Percentiles rank a stretch among this genome's conserved stretches.
Evolutionary conservation across 1,140 invertebrate species (phyloP).

Genomic region (Ectropis grisescens): DNA sequence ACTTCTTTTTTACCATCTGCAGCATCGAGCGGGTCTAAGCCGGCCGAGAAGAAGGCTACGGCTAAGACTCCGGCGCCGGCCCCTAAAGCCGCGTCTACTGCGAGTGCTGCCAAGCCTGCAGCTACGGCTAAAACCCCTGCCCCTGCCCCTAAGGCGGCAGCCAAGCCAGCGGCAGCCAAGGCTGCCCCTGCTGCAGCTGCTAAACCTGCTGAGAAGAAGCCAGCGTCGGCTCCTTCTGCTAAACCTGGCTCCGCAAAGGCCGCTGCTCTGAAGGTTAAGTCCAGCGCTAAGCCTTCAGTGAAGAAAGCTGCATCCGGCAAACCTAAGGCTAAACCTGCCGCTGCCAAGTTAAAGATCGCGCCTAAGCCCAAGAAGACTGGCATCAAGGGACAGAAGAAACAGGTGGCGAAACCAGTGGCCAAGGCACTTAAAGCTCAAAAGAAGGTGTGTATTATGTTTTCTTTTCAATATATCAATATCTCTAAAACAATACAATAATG

Average conservation of each 20-base stretch:
- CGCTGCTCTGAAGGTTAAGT: constrained; percentile 70
- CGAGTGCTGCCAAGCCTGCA: constrained; percentile 67
- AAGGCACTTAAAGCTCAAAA: constrained; percentile 82
- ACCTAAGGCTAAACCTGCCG: constrained; percentile 62
- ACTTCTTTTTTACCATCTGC: background rate
- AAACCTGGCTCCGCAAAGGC: constrained; percentile 68
- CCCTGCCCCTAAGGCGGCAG: constrained; percentile 50
- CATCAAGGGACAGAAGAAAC: constrained; percentile 71
- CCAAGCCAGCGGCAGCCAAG: constrained; percentile 66
- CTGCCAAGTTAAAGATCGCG: constrained; percentile 64
- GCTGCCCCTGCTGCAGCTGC: constrained; percentile 64
- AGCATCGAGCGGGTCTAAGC: constrained; percentile 51
- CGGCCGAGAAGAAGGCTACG: constrained; percentile 76
- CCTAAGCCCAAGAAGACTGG: constrained; percentile 77
- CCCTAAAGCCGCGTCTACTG: constrained; percentile 30
- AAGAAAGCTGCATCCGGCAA: constrained; percentile 65
- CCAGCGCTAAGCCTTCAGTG: constrained; percentile 69
- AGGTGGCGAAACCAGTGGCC: constrained; percentile 70
- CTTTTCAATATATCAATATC: too few relatives aligned
- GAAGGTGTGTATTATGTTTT: constrained; percentile 78
- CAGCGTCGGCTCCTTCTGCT: constrained; percentile 46
- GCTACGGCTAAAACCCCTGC: constrained; percentile 69
- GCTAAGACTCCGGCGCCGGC: constrained; percentile 67
- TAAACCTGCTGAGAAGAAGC: constrained; percentile 65
- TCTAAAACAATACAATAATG: too few relatives aligned